These are phyloP conservation scores for Drosophila busckii DNA, from an alignment of 1,140 invertebrate species.

Conservation along the genomic window DNA sequence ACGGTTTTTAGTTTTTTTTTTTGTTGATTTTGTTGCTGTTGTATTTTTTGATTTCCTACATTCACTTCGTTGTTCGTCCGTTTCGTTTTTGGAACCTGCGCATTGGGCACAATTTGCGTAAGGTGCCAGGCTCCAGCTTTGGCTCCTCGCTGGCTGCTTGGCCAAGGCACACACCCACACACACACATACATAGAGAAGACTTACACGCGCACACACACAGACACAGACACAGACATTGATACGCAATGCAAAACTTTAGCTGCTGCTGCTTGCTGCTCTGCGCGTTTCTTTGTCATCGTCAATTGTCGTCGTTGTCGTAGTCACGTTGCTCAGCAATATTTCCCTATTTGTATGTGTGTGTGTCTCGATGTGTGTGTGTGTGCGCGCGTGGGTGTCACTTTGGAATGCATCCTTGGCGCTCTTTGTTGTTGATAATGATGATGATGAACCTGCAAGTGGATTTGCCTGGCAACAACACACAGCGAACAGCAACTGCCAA, in stretches of 20 bases:
- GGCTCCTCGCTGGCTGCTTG: constrained; percentile 37
- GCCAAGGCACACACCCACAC: background rate
- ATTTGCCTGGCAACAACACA: constrained; percentile 34
- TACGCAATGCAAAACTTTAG: constrained; percentile 53
- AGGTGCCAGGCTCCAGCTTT: constrained; percentile 48
- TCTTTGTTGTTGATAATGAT: constrained; percentile 5
- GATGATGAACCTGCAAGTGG: constrained; percentile 38
- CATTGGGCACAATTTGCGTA: constrained; percentile 68
- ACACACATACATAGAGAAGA: background rate
- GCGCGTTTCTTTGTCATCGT: constrained; percentile 69
- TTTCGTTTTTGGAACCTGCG: constrained; percentile 68
- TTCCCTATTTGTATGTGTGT: constrained; percentile 19
- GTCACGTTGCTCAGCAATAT: constrained; percentile 69
- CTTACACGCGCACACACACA: background rate
- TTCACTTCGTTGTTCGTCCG: constrained; percentile 31
- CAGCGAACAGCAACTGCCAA: too few species aligned
- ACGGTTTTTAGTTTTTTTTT: too few species aligned
- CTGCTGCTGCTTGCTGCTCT: constrained; percentile 30
- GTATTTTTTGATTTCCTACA: constrained; percentile 7
- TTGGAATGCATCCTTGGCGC: constrained; percentile 27
- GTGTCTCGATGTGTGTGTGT: background rate
- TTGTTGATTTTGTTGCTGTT: background rate
- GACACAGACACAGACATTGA: constrained; percentile 12
- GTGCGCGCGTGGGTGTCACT: constrained; percentile 24
- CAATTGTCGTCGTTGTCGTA: constrained; percentile 63